Percentiles rank a stretch among this genome's conserved stretches.
phyloP scores from a whole-genome alignment of 2,113 vertebrate genomes.

The Capreolus pygargus region DNA sequence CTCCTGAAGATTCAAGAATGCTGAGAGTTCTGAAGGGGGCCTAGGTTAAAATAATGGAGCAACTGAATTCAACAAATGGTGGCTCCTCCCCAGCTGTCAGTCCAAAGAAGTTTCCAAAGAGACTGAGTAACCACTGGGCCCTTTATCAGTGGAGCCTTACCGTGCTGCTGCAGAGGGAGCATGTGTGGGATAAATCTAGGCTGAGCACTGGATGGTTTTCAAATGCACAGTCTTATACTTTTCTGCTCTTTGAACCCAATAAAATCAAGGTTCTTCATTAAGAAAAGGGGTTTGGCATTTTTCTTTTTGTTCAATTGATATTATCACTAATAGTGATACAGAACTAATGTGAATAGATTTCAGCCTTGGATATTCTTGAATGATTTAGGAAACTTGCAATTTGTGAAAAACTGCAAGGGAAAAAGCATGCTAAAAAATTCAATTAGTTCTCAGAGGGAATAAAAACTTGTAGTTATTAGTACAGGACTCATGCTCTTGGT shows the following conservation, averaged over 20 bases:
- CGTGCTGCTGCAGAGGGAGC: background rate
- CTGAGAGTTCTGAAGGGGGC: background rate
- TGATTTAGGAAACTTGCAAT: background rate
- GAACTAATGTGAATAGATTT: background rate
- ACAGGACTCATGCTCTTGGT: background rate
- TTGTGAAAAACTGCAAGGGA: background rate
- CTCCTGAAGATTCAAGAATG: background rate
- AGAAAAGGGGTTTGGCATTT: background rate
- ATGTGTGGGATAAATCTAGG: background rate
- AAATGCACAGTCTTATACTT: background rate
- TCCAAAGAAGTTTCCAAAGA: background rate
- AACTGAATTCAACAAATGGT: background rate
- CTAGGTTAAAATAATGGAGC: background rate
- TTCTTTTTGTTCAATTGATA: background rate
- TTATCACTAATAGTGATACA: background rate
- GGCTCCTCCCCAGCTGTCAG: background rate
- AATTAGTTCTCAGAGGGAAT: background rate
- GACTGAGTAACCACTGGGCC: background rate
- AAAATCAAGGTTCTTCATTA: conserved; percentile 23
- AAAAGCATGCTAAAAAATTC: background rate
- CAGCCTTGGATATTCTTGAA: background rate
- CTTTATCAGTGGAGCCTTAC: background rate
- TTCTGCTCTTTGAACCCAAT: conserved; percentile 32
- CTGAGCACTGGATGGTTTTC: background rate
- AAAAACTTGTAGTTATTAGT: background rate